Evolutionary conservation across 2,888 invertebrate genomes (phyloP).

Genomic region (Sinelater perroti): DNA sequence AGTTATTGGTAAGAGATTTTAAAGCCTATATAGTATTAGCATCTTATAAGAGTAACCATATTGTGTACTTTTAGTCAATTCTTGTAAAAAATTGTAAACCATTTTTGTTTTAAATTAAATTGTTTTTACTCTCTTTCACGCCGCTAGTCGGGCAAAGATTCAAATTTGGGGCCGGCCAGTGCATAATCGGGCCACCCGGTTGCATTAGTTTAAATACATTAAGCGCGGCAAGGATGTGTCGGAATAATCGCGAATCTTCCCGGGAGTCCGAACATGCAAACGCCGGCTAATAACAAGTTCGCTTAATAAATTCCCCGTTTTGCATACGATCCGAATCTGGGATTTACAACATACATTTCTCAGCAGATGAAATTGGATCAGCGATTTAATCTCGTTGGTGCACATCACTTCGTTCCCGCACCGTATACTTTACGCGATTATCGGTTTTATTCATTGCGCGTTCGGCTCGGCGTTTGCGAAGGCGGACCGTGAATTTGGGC

Average conservation of each 20-base stretch:
- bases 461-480: no score
- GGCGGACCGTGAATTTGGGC: no score
- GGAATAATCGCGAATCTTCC: slow-evolving; percentile 4
- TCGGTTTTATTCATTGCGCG: slow-evolving; percentile 34
- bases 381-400: slow-evolving; percentile 36
- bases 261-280: slow-evolving; percentile 10
- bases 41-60: no score
- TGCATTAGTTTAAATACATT: neutral
- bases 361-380: slow-evolving; percentile 35
- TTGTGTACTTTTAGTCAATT: no score
- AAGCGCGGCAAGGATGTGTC: neutral
- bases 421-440: slow-evolving; percentile 35
- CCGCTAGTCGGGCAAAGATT: no score
- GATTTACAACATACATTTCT: slow-evolving; percentile 31
- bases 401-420: slow-evolving; percentile 34
- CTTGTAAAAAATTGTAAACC: no score
- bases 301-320: slow-evolving; percentile 26
- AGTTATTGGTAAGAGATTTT: no score
- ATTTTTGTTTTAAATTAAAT: no score
- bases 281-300: slow-evolving; percentile 27
- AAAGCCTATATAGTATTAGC: no score
- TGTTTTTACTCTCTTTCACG: no score
- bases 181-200: neutral
- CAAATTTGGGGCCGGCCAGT: no score
- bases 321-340: slow-evolving; percentile 14